These are phyloP conservation scores for Denticeps clupeoides DNA, from an alignment of 2,797 vertebrate species.

Conservation along the genomic window DNA sequence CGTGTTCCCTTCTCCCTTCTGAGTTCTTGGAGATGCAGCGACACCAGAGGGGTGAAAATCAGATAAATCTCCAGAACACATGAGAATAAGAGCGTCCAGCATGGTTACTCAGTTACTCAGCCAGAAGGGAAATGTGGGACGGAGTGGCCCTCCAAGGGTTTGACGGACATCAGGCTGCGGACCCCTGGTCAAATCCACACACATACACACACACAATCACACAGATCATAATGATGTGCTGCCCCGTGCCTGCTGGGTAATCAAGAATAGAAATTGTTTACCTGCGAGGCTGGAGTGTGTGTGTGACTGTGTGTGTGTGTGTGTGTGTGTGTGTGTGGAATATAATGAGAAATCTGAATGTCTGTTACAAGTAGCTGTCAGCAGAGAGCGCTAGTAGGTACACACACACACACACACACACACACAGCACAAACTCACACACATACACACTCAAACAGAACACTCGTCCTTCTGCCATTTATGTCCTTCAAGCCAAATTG, in stretches of 20 bases:
- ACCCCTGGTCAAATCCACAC: constrained; percentile 43
- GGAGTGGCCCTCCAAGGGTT: constrained; percentile 61
- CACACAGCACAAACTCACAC: too few species aligned
- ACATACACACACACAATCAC: constrained; percentile 24
- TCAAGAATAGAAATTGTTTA: too few species aligned
- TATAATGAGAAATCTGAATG: too few species aligned
- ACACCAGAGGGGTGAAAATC: constrained; percentile 26
- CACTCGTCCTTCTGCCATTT: too few species aligned
- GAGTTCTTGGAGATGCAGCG: constrained; percentile 54
- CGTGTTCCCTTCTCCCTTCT: constrained; percentile 1
- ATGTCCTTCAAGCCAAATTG: too few species aligned
- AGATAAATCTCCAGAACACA: constrained; percentile 1
- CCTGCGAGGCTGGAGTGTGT: too few species aligned
- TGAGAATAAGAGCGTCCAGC: constrained; percentile 11
- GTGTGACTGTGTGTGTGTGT: too few species aligned
- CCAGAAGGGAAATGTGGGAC: constrained; percentile 52
- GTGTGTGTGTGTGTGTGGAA: too few species aligned
- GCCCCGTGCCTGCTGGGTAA: neutral
- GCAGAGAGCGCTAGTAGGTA: constrained; percentile 1
- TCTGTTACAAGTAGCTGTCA: neutral
- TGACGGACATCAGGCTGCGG: constrained; percentile 69
- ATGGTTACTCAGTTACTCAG: constrained; percentile 38
- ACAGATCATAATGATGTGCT: too few species aligned
- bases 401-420: too few species aligned
- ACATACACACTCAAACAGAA: too few species aligned